Percentiles rank a stretch among this genome's conserved stretches.
phyloP scores from a whole-genome alignment of 1,140 invertebrate genomes.

The Plodia interpunctella region DNA sequence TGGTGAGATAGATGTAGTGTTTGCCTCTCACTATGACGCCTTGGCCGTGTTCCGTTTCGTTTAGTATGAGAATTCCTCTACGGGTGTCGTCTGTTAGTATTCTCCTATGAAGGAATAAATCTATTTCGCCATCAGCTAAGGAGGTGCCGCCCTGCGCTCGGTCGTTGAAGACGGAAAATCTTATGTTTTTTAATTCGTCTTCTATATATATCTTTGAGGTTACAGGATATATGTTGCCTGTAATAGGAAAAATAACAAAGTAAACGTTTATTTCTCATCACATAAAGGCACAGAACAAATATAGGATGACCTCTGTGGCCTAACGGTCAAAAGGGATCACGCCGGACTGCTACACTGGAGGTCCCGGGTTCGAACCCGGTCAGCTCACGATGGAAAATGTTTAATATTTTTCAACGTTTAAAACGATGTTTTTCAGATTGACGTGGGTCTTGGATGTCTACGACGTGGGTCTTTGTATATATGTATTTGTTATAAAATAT shows the following conservation, averaged over 20 bases:
- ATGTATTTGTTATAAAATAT: too few species aligned
- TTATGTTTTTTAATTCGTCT: conserved; percentile 75
- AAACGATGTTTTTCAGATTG: too few species aligned
- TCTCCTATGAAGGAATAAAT: conserved; percentile 92
- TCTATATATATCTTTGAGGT: conserved; percentile 88
- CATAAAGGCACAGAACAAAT: too few species aligned
- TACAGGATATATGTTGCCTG: conserved; percentile 94
- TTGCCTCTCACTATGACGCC: conserved; percentile 90
- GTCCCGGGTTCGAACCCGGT: too few species aligned
- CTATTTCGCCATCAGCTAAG: conserved; percentile 83
- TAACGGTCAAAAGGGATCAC: too few species aligned
- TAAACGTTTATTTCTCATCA: background rate
- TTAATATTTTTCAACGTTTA: too few species aligned
- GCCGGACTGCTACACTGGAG: too few species aligned
- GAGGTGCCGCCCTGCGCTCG: conserved; percentile 91
- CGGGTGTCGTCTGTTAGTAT: conserved; percentile 92
- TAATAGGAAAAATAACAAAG: conserved; percentile 16
- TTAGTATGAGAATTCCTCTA: conserved; percentile 87
- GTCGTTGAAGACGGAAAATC: conserved; percentile 87
- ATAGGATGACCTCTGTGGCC: too few species aligned
- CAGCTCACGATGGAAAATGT: too few species aligned
- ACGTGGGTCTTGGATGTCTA: too few species aligned
- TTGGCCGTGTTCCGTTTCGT: conserved; percentile 86
- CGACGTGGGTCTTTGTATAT: too few species aligned
- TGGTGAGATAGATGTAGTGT: conserved; percentile 71